These are phyloP conservation scores for Gymnoscopelus microlampas DNA, from an alignment of 2,797 vertebrate species.

Conservation along the genomic window DNA sequence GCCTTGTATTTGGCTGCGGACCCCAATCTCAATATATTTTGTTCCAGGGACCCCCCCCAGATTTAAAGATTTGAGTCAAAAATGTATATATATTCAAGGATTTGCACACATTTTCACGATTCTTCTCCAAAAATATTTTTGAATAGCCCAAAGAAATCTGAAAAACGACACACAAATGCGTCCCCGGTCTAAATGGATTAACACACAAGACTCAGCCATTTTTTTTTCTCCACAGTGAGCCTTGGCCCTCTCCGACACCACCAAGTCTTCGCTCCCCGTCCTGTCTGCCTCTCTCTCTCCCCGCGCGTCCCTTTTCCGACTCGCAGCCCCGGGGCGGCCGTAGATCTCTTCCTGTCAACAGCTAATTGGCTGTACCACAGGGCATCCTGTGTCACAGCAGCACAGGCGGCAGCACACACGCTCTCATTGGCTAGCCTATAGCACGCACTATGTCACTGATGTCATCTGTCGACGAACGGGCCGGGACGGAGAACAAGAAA, in stretches of 20 bases:
- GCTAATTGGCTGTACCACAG: constrained; percentile 79
- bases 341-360: constrained; percentile 83
- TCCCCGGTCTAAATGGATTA: too few relatives aligned
- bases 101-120: too few relatives aligned
- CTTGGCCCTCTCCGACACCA: constrained; percentile 8
- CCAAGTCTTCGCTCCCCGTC: constrained; percentile 52
- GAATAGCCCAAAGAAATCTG: too few relatives aligned
- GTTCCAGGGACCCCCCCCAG: too few relatives aligned
- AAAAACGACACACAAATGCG: too few relatives aligned
- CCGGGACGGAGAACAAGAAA: constrained; percentile 32
- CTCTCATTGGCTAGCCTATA: constrained; percentile 75
- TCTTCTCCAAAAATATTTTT: too few relatives aligned
- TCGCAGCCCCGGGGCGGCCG: constrained; percentile 55
- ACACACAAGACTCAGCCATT: constrained; percentile 2
- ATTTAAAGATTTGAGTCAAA: too few relatives aligned
- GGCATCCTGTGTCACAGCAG: constrained; percentile 74
- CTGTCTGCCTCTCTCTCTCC: constrained; percentile 30
- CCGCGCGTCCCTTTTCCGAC: constrained; percentile 49
- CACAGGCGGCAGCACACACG: too few relatives aligned
- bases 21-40: too few relatives aligned
- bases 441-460: constrained; percentile 53
- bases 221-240: constrained; percentile 18
- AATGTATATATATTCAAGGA: too few relatives aligned
- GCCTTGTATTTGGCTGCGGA: too few relatives aligned
- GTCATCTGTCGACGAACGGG: constrained; percentile 56